A percentile compares a stretch with the other conserved stretches of the same genome.
phyloP scores from a whole-genome alignment of 1,140 invertebrate genomes.

The Zaprionus davidi region DNA sequence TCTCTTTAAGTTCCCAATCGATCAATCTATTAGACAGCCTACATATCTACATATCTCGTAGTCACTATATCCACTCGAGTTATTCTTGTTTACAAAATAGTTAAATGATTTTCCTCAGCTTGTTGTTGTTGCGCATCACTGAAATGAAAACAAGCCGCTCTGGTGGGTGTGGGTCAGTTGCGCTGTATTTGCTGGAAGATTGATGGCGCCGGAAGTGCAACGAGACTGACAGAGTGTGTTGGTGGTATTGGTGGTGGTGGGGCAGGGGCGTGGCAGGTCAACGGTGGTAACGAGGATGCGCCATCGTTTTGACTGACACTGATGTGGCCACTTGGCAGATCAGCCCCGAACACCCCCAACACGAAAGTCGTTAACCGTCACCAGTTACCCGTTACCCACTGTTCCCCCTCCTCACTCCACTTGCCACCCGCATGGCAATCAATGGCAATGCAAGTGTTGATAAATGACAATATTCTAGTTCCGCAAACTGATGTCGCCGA shows the following conservation, averaged over 20 bases:
- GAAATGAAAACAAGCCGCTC: constrained; percentile 22
- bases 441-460: constrained; percentile 56
- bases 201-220: constrained; percentile 69
- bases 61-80: too few species aligned
- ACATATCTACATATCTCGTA: too few species aligned
- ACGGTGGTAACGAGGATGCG: constrained; percentile 51
- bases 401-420: not conserved
- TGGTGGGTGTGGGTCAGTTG: constrained; percentile 35
- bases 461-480: constrained; percentile 58
- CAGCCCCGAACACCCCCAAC: constrained; percentile 2
- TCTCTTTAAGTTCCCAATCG: too few species aligned
- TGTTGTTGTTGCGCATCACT: constrained; percentile 35
- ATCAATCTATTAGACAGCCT: too few species aligned
- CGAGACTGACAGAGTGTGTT: not conserved
- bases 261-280: not conserved
- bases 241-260: not conserved
- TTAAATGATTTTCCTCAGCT: not conserved
- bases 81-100: not conserved
- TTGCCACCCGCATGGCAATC: constrained; percentile 10
- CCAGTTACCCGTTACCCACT: not conserved
- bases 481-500: constrained; percentile 63
- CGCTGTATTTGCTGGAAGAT: constrained; percentile 53
- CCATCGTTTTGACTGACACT: constrained; percentile 50
- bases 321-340: constrained; percentile 48
- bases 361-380: constrained; percentile 1